Evolutionary conservation across 1,140 invertebrate species (phyloP).

Genomic region (Ceratosolen fusciceps): DNA sequence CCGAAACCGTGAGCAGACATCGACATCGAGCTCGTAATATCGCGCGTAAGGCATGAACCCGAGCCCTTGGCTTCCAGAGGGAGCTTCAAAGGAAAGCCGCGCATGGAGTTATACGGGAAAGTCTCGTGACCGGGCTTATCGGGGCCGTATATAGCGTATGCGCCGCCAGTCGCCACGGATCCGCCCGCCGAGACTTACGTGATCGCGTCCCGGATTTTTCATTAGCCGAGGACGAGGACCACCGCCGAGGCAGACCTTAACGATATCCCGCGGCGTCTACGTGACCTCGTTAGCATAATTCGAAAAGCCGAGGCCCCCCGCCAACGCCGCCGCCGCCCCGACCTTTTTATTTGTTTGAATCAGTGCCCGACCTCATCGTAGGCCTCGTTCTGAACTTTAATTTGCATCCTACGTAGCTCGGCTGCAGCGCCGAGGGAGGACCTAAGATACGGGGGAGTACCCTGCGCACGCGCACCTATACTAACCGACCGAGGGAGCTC

Average conservation of each 20-base stretch:
- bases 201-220: constrained; percentile 42
- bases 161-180: constrained; percentile 10
- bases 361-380: background rate
- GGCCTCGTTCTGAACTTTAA: constrained; percentile 20
- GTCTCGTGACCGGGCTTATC: background rate
- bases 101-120: constrained; percentile 24
- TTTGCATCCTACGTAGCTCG: background rate
- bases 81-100: no score
- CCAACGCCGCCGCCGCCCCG: background rate
- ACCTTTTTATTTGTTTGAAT: constrained; percentile 48
- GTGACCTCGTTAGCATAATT: constrained; percentile 45
- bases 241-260: constrained; percentile 27
- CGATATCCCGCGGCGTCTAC: constrained; percentile 38
- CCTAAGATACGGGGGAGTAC: background rate
- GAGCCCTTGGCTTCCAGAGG: no score
- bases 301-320: constrained; percentile 20
- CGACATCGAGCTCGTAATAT: no score
- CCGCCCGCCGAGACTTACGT: constrained; percentile 32
- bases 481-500: no score
- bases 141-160: constrained; percentile 22
- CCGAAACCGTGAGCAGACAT: no score
- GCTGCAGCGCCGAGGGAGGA: background rate
- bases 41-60: no score
- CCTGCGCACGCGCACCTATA: background rate
- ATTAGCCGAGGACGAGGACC: constrained; percentile 2